phyloP scores from a whole-genome alignment of 2,888 invertebrate species.

The Siphlonurus alternatus region DNA sequence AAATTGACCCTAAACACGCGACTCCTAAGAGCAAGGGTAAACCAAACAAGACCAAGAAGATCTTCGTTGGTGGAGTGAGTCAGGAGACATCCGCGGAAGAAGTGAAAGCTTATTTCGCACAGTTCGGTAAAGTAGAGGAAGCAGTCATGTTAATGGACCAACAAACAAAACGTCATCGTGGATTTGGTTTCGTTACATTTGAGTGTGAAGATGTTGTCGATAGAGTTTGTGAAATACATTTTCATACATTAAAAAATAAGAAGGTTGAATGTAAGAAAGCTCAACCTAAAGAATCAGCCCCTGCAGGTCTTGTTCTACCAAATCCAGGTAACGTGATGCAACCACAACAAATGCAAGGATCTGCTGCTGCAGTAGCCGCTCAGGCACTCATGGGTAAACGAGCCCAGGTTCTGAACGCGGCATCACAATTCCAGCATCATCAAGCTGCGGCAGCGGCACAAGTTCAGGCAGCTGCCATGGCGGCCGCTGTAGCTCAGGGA shows the following conservation, averaged over 20 bases:
- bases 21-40: slow-evolving; percentile 52
- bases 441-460: slow-evolving; percentile 9
- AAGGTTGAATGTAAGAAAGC: slow-evolving; percentile 84
- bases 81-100: slow-evolving; percentile 85
- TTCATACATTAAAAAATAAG: slow-evolving; percentile 83
- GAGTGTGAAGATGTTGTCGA: slow-evolving; percentile 84
- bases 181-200: slow-evolving; percentile 83
- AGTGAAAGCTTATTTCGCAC: slow-evolving; percentile 76
- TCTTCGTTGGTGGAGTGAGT: slow-evolving; percentile 82
- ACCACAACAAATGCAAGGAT: background rate
- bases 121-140: slow-evolving; percentile 80
- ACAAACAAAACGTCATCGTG: slow-evolving; percentile 78
- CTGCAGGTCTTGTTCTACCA: slow-evolving; percentile 34
- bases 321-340: background rate
- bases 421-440: slow-evolving; percentile 8
- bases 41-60: slow-evolving; percentile 66
- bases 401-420: slow-evolving; percentile 37
- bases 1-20: slow-evolving; percentile 87
- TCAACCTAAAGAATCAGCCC: slow-evolving; percentile 77
- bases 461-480: slow-evolving; percentile 15
- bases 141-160: slow-evolving; percentile 90
- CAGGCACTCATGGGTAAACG: background rate
- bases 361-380: slow-evolving; percentile 31
- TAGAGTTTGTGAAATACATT: slow-evolving; percentile 84
- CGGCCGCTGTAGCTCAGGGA: slow-evolving; percentile 37